Conservation (phyloP, 2,797 vertebrate species). For the Lepus townsendii region DNA sequence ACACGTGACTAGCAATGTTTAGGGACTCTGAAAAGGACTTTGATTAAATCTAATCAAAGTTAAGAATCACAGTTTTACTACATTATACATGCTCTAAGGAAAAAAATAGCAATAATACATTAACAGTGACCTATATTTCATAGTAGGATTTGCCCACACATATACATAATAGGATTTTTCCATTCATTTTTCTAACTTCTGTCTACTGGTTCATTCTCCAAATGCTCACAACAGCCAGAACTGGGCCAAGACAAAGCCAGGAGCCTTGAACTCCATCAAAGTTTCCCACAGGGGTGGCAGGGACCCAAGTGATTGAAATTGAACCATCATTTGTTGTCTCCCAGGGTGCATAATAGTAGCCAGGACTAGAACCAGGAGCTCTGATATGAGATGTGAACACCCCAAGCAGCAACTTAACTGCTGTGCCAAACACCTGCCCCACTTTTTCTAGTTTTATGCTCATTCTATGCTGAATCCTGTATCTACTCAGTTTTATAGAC, state of each 20-base stretch:
- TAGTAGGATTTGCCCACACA: background rate
- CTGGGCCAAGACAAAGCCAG: too few relatives aligned
- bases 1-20: background rate
- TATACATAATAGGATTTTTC: background rate
- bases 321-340: too few relatives aligned
- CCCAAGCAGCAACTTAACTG: too few relatives aligned
- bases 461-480: background rate
- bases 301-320: too few relatives aligned
- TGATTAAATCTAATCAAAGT: background rate
- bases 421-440: too few relatives aligned
- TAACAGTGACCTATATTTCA: background rate
- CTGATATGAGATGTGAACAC: too few relatives aligned
- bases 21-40: background rate
- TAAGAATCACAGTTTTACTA: background rate
- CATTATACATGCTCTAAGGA: background rate
- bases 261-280: too few relatives aligned
- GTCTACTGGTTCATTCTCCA: too few relatives aligned
- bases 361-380: too few relatives aligned
- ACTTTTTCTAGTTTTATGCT: slow-evolving; percentile 34
- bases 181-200: background rate
- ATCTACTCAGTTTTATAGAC: background rate
- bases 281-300: too few relatives aligned
- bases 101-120: background rate
- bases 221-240: too few relatives aligned
- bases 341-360: too few relatives aligned